Percentiles rank a stretch among this genome's conserved stretches.
Evolutionary conservation across 2,113 vertebrate genomes (phyloP).

Genomic region (Setophaga kirtlandii): DNA sequence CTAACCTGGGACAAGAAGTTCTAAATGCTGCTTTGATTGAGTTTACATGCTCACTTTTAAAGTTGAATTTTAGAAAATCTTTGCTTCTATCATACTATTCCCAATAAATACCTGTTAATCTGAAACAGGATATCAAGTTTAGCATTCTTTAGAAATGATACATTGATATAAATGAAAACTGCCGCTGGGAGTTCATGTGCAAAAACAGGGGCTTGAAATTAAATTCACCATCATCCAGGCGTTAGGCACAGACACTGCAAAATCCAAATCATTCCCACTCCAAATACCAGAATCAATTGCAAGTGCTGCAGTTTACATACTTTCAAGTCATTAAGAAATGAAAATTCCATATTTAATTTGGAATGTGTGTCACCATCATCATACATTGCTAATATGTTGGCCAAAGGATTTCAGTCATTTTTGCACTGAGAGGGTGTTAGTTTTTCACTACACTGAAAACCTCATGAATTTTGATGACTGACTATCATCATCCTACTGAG

Average conservation of each 20-base stretch:
- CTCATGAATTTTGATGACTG: constrained; percentile 38
- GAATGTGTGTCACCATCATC: neutral
- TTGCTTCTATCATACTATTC: constrained; percentile 71
- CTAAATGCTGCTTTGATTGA: constrained; percentile 71
- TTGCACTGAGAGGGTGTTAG: constrained; percentile 1
- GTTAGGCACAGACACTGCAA: constrained; percentile 15
- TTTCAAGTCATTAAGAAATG: constrained; percentile 41
- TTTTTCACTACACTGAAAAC: constrained; percentile 42
- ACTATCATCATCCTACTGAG: constrained; percentile 8
- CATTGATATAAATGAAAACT: constrained; percentile 39
- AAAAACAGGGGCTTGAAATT: constrained; percentile 27
- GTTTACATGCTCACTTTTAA: constrained; percentile 73
- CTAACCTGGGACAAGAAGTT: constrained; percentile 70
- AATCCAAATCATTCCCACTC: constrained; percentile 28
- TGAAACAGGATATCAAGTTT: constrained; percentile 73
- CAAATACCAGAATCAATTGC: constrained; percentile 21
- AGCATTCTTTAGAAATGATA: constrained; percentile 43
- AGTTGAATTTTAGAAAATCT: constrained; percentile 72
- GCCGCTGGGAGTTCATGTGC: constrained; percentile 41
- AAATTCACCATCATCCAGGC: constrained; percentile 10
- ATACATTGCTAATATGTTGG: neutral
- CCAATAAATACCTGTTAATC: constrained; percentile 73
- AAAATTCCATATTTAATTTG: constrained; percentile 19
- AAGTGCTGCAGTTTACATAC: constrained; percentile 8
- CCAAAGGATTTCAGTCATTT: constrained; percentile 41